These are phyloP conservation scores for Sicus ferrugineus DNA, from an alignment of 2,888 invertebrate genomes.

Conservation along the genomic window DNA sequence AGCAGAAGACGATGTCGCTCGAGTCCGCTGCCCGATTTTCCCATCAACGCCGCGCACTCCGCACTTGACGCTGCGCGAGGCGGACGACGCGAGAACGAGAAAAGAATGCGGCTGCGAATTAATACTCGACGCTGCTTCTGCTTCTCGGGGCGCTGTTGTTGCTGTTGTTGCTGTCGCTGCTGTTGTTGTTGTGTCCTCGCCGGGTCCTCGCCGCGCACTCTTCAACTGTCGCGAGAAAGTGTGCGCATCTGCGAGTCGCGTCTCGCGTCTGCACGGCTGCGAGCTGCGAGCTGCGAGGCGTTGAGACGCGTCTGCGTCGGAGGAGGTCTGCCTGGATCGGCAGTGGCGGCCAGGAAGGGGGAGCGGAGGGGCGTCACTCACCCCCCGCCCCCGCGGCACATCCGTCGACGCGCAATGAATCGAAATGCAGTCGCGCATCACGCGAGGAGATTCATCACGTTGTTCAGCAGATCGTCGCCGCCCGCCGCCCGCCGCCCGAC, in stretches of 20 bases:
- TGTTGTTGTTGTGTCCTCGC: too few species aligned
- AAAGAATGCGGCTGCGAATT: conserved; percentile 23
- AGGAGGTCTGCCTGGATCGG: conserved; percentile 24
- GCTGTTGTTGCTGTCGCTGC: not conserved
- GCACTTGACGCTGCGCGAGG: not conserved
- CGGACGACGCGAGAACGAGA: not conserved
- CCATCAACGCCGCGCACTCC: not conserved
- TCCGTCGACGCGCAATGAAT: conserved; percentile 29
- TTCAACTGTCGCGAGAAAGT: conserved; percentile 28
- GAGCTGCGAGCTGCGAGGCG: conserved; percentile 22
- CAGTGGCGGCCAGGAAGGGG: not conserved
- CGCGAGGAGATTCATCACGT: conserved; percentile 40
- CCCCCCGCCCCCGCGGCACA: conserved; percentile 9
- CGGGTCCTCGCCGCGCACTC: too few species aligned
- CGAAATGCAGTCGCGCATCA: conserved; percentile 42
- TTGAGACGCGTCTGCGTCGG: conserved; percentile 32
- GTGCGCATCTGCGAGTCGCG: conserved; percentile 33
- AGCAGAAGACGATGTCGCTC: not conserved
- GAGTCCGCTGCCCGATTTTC: not conserved
- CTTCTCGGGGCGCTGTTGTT: not conserved
- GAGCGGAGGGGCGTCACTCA: not conserved
- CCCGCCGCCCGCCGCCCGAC: not conserved
- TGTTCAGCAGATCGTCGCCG: conserved; percentile 39
- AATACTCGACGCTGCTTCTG: conserved; percentile 17
- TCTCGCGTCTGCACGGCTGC: conserved; percentile 29